Evolutionary conservation across 2,888 invertebrate species (phyloP), one percentile per base, ranked within the genome.

Genomic region (Seira sanloemensis): DNA sequence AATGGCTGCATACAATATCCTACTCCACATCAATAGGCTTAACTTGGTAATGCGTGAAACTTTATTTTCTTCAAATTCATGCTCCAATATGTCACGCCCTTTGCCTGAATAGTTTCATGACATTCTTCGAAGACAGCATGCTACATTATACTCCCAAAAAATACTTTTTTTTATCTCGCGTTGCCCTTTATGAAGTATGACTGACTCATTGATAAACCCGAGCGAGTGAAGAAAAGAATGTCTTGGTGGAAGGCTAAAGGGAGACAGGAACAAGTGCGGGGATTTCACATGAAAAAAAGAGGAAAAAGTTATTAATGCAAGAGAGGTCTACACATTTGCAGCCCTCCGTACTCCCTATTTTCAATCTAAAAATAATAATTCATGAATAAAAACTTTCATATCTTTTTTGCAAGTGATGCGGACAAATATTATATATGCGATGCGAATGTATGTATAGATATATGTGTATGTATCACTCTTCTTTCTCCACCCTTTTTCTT

Each of bases 141-240:
- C 37, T 37, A 37, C 37, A 37, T 7, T 12, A 37, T 12, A 37
- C 12, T 37, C 12, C 37, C 37, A 37, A 37, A 37, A 37, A n/a
- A n/a, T 7, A 37, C 37, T 4, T 7, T 37, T 37, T 12, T 12
- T 37, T 37, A 37, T 37, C 37, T 37, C 37, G 4, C 37, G 5
- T 37, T 37, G 37, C 12, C 37, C 37, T 37, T 37, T 37, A 37
- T 4, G 37, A 37, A 7, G 37, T 7, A 4, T 37, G 37, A 37
- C 37, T 37, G 37, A 76, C 66, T 67, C 66, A 76, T 24, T 76
- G 75, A 76, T 76, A 67, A 76, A 76, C 65, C 67, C 50, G 27
- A 74, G 50, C 7, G n/a, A 25, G 58, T 58, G 58, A 37, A 58
- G n/a, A 58, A 54, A 50, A 18, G n/a, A n/a, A n/a, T n/a, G n/a